These are phyloP conservation scores for Acipenser oxyrinchus DNA, from an alignment of 2,797 vertebrate genomes.

Conservation along the genomic window DNA sequence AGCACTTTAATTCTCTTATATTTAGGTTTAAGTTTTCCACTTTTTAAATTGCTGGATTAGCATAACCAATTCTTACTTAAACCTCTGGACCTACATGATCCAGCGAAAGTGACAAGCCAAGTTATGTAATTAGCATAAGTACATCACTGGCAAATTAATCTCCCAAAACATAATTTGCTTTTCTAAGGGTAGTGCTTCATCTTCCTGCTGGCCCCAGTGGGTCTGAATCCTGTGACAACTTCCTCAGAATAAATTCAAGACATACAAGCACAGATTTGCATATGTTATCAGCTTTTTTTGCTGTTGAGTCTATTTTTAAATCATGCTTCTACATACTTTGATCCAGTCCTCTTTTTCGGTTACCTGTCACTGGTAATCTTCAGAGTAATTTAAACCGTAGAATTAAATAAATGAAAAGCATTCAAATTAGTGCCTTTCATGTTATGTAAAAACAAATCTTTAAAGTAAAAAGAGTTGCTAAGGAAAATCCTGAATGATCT, in stretches of 20 bases:
- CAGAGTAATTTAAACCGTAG: constrained; percentile 29
- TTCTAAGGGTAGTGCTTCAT: constrained; percentile 2
- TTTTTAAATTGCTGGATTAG: constrained; percentile 9
- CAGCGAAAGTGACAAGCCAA: constrained; percentile 22
- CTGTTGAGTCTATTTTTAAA: constrained; percentile 27
- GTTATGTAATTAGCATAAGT: constrained; percentile 28
- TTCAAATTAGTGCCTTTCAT: constrained; percentile 24
- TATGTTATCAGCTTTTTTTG: constrained; percentile 32
- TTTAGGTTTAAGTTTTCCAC: neutral
- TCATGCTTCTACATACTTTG: constrained; percentile 17
- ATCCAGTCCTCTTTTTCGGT: constrained; percentile 18
- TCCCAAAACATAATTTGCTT: neutral
- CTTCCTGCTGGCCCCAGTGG: constrained; percentile 20
- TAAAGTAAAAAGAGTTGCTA: constrained; percentile 18
- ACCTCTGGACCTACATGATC: constrained; percentile 20
- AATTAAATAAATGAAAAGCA: constrained; percentile 32
- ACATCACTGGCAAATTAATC: neutral
- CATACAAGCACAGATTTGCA: constrained; percentile 29
- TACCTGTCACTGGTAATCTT: constrained; percentile 33
- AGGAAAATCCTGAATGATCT: constrained; percentile 15
- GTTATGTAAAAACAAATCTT: constrained; percentile 22
- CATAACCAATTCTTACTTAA: constrained; percentile 13
- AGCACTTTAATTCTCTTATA: neutral
- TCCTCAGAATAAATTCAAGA: constrained; percentile 31
- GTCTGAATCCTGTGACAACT: constrained; percentile 23